Conservation (phyloP, 2,113 vertebrate genomes). For the Canis aureus region DNA sequence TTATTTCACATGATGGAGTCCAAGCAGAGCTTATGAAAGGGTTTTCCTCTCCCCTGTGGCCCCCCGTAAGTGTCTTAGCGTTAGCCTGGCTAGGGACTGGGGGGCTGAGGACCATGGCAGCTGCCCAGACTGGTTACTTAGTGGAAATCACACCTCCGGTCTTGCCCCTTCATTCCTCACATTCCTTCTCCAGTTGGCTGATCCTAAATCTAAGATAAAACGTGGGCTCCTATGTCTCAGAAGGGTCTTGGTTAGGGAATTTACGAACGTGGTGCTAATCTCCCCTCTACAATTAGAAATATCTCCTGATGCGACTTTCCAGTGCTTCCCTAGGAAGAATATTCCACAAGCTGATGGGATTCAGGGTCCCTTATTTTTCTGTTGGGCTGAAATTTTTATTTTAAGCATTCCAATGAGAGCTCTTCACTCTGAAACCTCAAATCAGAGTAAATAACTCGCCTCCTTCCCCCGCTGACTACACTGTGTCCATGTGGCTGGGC, state of each 20-base stretch:
- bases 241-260: not conserved
- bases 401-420: constrained; percentile 55
- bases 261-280: not conserved
- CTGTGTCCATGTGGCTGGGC: not conserved
- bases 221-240: not conserved
- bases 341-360: not conserved
- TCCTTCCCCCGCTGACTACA: not conserved
- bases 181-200: constrained; percentile 4
- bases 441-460: constrained; percentile 19
- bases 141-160: not conserved
- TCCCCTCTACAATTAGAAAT: not conserved
- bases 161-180: not conserved
- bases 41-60: not conserved
- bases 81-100: not conserved
- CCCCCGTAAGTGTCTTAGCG: not conserved
- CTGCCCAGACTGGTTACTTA: not conserved
- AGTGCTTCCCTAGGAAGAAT: not conserved
- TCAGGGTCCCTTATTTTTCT: constrained; percentile 4
- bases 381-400: constrained; percentile 58
- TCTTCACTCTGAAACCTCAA: constrained; percentile 54
- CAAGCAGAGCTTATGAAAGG: not conserved
- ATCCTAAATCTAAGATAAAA: not conserved
- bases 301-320: not conserved
- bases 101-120: not conserved
- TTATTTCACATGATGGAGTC: constrained; percentile 27